Evolutionary conservation across 2,888 invertebrate genomes (phyloP).

Genomic region (Myathropa florea): DNA sequence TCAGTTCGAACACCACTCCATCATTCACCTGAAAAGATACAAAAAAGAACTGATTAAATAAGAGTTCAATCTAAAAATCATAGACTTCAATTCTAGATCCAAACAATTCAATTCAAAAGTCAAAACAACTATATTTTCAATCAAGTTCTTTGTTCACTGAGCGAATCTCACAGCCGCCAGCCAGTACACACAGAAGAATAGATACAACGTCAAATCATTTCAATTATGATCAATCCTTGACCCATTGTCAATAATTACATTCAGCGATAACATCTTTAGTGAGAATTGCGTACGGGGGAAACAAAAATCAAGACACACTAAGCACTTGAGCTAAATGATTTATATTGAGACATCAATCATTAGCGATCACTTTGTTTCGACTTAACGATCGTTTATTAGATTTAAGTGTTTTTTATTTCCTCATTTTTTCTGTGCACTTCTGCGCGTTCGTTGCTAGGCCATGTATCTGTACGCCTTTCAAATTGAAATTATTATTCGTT

Average conservation of each 20-base stretch:
- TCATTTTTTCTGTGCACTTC: background rate
- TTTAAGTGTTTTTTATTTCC: constrained; percentile 38
- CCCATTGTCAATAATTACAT: constrained; percentile 44
- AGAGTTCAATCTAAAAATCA: background rate
- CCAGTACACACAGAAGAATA: background rate
- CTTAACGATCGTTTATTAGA: constrained; percentile 46
- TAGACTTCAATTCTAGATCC: background rate
- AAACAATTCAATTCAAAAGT: background rate
- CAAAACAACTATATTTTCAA: constrained; percentile 1
- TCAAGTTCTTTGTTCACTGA: too few species aligned
- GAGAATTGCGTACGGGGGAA: constrained; percentile 1
- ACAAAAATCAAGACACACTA: background rate
- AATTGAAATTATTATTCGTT: background rate
- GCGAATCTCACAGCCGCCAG: background rate
- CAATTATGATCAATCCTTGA: background rate
- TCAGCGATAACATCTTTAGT: constrained; percentile 33
- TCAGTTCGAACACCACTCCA: background rate
- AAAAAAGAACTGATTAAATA: background rate
- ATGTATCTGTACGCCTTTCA: background rate
- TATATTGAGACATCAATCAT: constrained; percentile 60
- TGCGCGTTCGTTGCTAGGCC: constrained; percentile 6
- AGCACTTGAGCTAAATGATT: constrained; percentile 33
- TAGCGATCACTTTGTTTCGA: constrained; percentile 53
- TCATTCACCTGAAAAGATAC: constrained; percentile 3
- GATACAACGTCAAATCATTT: background rate